Evolutionary conservation across 2,797 vertebrate species (phyloP), one percentile per base, ranked within the genome.

Genomic region (Sparus aurata): DNA sequence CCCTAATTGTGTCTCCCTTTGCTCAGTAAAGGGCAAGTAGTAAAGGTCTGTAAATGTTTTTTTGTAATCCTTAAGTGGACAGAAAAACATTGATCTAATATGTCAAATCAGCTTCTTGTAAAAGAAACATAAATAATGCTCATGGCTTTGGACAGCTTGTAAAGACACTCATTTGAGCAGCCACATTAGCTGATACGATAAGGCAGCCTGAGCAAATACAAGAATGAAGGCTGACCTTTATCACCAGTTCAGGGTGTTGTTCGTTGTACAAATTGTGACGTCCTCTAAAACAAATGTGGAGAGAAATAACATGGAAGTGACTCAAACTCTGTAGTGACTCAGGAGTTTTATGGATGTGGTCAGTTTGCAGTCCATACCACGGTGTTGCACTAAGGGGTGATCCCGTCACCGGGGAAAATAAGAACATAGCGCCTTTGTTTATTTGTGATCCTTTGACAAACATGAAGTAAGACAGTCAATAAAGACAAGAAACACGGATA

Each of bases 401-500:
- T 4, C 30, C 10, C 6, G 2, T 43, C 9, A 43, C 6, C 5
- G n/a, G 12, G 20, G 12, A 41, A 13, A 60, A 22, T 4, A 9
- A 43, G 0, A 17, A 18, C 3, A 58, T 12, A 27, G 49, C 4
- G 16, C 0, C n/a, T 15, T 10, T 5, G 4, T 49, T 43, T 27
- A 27, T 49, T 43, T 45, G 12, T 0, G 8, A 77, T 12, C 38
- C 18, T 38, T 18, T 49, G 52, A 15, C 9, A 62, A 69, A 78
- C 10, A 43, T 11, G 8, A 59, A 11, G 2, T 2, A 45, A 49
- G 8, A 79, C 13, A 62, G 34, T 80, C 12, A 91, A 91, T 75
- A 76, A 90, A 91, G 65, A 92, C 84, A 85, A 54, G 34, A 87
- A 60, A 84, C 77, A 63, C 18, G 23, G 2, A 20, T 67, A 59